Base-by-base conservation (phyloP, 92 coral and sea anemone genomes). In the Palythoa caribaeorum region DNA sequence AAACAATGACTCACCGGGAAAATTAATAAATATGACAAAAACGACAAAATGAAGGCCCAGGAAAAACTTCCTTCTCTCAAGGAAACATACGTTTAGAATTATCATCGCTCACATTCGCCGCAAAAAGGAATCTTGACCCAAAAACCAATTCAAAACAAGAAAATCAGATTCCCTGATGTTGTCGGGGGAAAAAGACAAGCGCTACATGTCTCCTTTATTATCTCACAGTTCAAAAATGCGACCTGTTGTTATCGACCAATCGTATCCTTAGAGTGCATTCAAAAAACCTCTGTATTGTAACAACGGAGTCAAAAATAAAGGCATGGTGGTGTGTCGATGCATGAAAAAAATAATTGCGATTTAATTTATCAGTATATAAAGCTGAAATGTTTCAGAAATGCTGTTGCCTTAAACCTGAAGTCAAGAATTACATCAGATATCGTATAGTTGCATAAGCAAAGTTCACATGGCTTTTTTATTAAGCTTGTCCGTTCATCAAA, bases 171-270 rank as follows among this genome's bases (percentile, higher is more conserved):
- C 3, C 28, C 55, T 9, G 2, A 73, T 38, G 73, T 59, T 38
- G 54, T 36, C 70, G 73, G 38, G 14, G 38, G 57, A 79, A 79
- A 79, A 39, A 16, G 57, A 17, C 84, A 59, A 59, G 84, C 73
- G 54, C 5, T 62, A 9, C 37, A 57, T 15, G 52, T 60, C 89
- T 90, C 77, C 71, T 69, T 38, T 70, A 91, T 94, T 93, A 94
- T 88, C 94, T 94, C 87, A 93, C 93, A 78, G 50, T 59, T 76
- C 37, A 87, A 74, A 16, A 88, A 94, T 92, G 93, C 93, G 53
- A 94, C 95, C 98, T 91, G 98, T 37, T 85, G 69, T 19, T 44
- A 40, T 21, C 38, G 50, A 55, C 80, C 80, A 76, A 76, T 76
- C 62, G 40, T 19, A 20, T 51, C 62, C 15, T 17, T 12, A 10